A percentile compares a stretch with the other conserved stretches of the same genome.
These are phyloP conservation scores for Oceanodroma leucorhoa DNA, from an alignment of 2,797 vertebrate genomes.

Conservation along the genomic window DNA sequence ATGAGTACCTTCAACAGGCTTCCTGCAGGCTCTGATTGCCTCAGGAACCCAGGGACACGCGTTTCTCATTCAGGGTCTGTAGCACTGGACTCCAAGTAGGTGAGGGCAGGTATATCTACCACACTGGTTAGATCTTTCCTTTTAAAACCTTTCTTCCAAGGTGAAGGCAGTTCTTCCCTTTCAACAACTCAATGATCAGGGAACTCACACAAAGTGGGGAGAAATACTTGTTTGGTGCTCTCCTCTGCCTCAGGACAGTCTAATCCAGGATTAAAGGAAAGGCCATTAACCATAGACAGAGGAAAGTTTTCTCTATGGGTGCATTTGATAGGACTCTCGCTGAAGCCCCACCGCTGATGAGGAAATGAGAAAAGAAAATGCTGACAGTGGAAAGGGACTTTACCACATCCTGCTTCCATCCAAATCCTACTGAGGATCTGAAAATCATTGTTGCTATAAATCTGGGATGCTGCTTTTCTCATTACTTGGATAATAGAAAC, in stretches of 20 bases:
- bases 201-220: background rate
- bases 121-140: background rate
- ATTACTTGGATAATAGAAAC: background rate
- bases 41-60: background rate
- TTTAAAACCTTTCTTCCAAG: background rate
- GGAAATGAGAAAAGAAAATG: background rate
- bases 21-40: background rate
- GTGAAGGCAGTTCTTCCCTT: background rate
- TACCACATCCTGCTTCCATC: background rate
- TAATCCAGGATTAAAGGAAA: background rate
- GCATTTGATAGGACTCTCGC: background rate
- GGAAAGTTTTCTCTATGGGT: background rate
- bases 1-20: background rate
- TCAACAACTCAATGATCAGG: background rate
- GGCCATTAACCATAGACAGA: background rate
- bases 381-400: background rate
- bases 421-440: background rate
- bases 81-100: background rate
- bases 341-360: background rate
- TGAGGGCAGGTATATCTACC: background rate
- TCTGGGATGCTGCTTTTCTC: background rate
- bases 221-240: background rate
- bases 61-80: background rate
- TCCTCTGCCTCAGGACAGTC: background rate
- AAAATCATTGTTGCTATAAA: background rate